A percentile compares a stretch with the other conserved stretches of the same genome.
These are phyloP conservation scores for Automeris io DNA, from an alignment of 2,888 invertebrate genomes.

Conservation along the genomic window DNA sequence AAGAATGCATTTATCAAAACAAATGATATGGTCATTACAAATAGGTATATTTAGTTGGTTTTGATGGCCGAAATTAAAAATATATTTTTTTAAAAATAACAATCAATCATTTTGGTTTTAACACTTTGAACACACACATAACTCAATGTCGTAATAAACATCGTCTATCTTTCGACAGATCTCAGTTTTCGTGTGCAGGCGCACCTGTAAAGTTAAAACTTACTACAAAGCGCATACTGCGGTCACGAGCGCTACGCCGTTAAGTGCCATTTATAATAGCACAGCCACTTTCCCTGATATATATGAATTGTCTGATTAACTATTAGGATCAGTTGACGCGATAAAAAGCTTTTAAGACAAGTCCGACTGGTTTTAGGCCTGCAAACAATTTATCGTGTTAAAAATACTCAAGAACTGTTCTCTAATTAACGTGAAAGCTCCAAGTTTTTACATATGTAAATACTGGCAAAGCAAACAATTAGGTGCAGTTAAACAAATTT, in stretches of 20 bases:
- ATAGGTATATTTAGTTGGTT: too few species aligned
- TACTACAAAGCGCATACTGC: conserved; percentile 38
- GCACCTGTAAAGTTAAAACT: conserved; percentile 48
- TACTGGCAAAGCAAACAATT: too few species aligned
- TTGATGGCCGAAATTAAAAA: too few species aligned
- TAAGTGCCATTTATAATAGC: conserved; percentile 26
- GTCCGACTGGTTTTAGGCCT: neutral
- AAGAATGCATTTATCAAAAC: too few species aligned
- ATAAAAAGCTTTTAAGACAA: conserved; percentile 8
- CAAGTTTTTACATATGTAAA: too few species aligned
- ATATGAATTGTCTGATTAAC: neutral
- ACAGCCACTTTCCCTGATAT: conserved; percentile 29
- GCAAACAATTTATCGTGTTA: neutral
- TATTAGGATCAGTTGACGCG: conserved; percentile 12
- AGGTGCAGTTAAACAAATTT: too few species aligned
- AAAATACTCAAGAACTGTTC: neutral
- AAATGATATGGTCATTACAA: too few species aligned
- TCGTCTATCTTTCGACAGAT: conserved; percentile 29
- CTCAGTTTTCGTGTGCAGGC: conserved; percentile 33
- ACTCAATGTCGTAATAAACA: conserved; percentile 33
- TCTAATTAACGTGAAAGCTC: too few species aligned
- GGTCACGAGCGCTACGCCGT: conserved; percentile 28
- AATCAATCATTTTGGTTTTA: neutral
- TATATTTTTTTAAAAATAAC: too few species aligned
- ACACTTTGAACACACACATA: conserved; percentile 19